A percentile compares a stretch with the other conserved stretches of the same genome.
These are phyloP conservation scores for Pterocles burchelli DNA, from an alignment of 2,113 vertebrate species.

Conservation along the genomic window DNA sequence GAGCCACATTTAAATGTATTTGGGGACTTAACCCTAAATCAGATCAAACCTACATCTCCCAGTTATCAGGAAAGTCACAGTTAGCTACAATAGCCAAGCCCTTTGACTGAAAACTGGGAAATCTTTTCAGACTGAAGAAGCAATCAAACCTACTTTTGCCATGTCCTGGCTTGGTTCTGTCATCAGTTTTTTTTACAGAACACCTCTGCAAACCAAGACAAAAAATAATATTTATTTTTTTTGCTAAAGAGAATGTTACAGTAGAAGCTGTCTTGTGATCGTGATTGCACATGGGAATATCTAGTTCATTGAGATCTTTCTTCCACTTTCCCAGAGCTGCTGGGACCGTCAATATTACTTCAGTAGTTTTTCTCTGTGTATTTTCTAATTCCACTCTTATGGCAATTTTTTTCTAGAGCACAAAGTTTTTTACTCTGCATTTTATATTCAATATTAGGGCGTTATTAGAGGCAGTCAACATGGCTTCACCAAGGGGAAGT, in stretches of 20 bases:
- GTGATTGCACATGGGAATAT: not conserved
- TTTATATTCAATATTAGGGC: not conserved
- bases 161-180: not conserved
- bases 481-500: too few species aligned
- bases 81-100: not conserved
- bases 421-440: not conserved
- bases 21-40: not conserved
- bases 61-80: not conserved
- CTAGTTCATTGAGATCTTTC: not conserved
- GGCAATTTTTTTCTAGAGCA: fast-evolving
- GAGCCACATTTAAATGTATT: not conserved
- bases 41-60: not conserved
- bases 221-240: not conserved
- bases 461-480: too few species aligned
- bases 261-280: not conserved
- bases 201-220: not conserved
- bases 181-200: not conserved
- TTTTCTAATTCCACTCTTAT: not conserved
- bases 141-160: not conserved
- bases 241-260: not conserved
- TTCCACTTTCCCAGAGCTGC: not conserved
- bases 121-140: not conserved
- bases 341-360: not conserved
- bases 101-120: not conserved
- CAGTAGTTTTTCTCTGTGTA: not conserved